phyloP scores from a whole-genome alignment of 2,888 invertebrate genomes.

The Caenorhabditis afra region DNA sequence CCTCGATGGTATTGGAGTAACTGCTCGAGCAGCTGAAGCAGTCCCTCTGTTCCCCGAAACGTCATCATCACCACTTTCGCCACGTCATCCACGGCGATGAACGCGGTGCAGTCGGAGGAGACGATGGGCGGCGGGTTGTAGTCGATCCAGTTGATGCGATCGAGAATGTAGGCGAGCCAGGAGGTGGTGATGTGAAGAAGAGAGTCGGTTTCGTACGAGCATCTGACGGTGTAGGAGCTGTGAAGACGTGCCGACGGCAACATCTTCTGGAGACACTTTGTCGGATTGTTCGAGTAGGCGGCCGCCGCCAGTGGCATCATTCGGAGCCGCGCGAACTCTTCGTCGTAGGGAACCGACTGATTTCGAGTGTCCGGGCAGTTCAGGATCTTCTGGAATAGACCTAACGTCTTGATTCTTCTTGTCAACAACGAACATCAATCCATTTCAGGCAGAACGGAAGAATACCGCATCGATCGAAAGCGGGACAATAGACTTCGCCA shows the following conservation, averaged over 20 bases:
- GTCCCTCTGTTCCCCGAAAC: slow-evolving; percentile 63
- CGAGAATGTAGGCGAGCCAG: slow-evolving; percentile 32
- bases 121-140: slow-evolving; percentile 32
- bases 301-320: slow-evolving; percentile 38
- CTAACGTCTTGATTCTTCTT: not conserved
- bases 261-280: slow-evolving; percentile 11
- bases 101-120: slow-evolving; percentile 48
- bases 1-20: slow-evolving; percentile 43
- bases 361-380: slow-evolving; percentile 42
- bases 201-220: slow-evolving; percentile 39
- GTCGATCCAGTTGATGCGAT: slow-evolving; percentile 41
- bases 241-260: not conserved
- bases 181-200: slow-evolving; percentile 26
- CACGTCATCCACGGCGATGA: slow-evolving; percentile 45
- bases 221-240: slow-evolving; percentile 9
- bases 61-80: slow-evolving; percentile 58
- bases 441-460: slow-evolving; percentile 35
- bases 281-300: slow-evolving; percentile 30
- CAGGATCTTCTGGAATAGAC: slow-evolving; percentile 28
- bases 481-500: slow-evolving; percentile 41
- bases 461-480: slow-evolving; percentile 42
- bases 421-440: slow-evolving; percentile 22
- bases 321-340: slow-evolving; percentile 18
- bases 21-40: slow-evolving; percentile 60
- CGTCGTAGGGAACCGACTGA: slow-evolving; percentile 8